These are phyloP conservation scores for Drosophila koepferae DNA, from an alignment of 2,888 invertebrate species.

Conservation along the genomic window DNA sequence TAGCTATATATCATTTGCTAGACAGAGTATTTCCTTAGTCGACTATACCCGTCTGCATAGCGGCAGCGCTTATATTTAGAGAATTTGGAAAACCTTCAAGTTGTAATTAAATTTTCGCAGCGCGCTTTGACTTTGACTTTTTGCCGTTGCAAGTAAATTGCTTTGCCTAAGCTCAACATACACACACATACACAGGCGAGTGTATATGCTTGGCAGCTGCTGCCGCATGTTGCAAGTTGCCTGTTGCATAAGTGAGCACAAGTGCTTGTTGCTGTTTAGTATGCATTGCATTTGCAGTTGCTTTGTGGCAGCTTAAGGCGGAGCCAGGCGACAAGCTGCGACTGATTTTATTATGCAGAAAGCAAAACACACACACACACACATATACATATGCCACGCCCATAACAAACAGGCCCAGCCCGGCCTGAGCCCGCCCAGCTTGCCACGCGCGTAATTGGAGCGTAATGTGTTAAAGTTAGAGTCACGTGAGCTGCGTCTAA, in stretches of 20 bases:
- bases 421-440: background rate
- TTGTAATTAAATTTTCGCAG: conserved; percentile 69
- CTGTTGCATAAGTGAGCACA: conserved; percentile 59
- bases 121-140: conserved; percentile 18
- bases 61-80: background rate
- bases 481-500: conserved; percentile 69
- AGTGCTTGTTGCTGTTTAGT: conserved; percentile 55
- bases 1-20: too few relatives aligned
- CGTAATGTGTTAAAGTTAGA: conserved; percentile 78
- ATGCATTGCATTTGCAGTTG: conserved; percentile 71
- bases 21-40: background rate
- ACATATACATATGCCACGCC: background rate
- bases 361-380: conserved; percentile 49
- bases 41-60: background rate
- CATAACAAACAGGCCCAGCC: background rate
- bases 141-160: conserved; percentile 31
- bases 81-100: conserved; percentile 58
- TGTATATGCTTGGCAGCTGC: conserved; percentile 3
- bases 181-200: background rate
- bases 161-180: conserved; percentile 28
- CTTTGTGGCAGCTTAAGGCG: conserved; percentile 55
- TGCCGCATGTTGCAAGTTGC: conserved; percentile 16
- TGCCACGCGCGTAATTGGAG: conserved; percentile 68
- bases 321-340: conserved; percentile 48
- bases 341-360: conserved; percentile 74